phyloP scores from a whole-genome alignment of 2,888 invertebrate genomes.

The Druceiella hillmani region DNA sequence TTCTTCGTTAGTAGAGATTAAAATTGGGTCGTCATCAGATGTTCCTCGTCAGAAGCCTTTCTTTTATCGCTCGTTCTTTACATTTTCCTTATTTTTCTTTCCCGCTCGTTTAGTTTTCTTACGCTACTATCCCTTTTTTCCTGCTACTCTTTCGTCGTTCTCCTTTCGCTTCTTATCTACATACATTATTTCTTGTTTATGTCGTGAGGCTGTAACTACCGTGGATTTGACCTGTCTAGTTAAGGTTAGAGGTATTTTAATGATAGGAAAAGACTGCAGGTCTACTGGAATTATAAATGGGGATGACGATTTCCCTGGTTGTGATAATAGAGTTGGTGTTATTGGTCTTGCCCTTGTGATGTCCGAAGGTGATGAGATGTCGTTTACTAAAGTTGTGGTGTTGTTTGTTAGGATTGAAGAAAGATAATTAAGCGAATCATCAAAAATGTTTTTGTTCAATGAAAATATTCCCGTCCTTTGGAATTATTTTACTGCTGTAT shows the following conservation, averaged over 20 bases:
- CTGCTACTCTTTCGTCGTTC: conserved; percentile 5
- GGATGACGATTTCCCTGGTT: conserved; percentile 9
- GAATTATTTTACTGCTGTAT: too few relatives aligned
- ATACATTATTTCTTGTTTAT: conserved; percentile 10
- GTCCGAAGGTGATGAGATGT: conserved; percentile 7
- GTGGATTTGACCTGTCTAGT: conserved; percentile 13
- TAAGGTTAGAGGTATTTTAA: conserved; percentile 17
- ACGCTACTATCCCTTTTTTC: conserved; percentile 11
- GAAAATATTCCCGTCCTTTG: too few relatives aligned
- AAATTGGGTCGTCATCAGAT: conserved; percentile 19
- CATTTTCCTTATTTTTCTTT: conserved; percentile 9
- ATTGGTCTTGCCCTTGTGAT: conserved; percentile 11
- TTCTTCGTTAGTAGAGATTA: conserved; percentile 17
- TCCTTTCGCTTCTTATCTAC: conserved; percentile 9
- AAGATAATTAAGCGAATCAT: conserved; percentile 8
- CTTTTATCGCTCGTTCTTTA: conserved; percentile 6
- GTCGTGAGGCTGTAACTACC: conserved; percentile 14
- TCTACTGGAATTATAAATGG: conserved; percentile 10
- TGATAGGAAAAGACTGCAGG: conserved; percentile 10
- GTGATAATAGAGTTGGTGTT: conserved; percentile 13
- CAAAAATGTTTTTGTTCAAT: too few relatives aligned
- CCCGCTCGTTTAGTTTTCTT: conserved; percentile 9
- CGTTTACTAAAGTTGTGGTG: conserved; percentile 12
- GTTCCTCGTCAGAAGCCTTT: conserved; percentile 11
- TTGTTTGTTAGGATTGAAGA: conserved; percentile 13